A percentile compares a stretch with the other conserved stretches of the same genome.
Conservation (phyloP, 2,113 vertebrate genomes). For the Astur gentilis region DNA sequence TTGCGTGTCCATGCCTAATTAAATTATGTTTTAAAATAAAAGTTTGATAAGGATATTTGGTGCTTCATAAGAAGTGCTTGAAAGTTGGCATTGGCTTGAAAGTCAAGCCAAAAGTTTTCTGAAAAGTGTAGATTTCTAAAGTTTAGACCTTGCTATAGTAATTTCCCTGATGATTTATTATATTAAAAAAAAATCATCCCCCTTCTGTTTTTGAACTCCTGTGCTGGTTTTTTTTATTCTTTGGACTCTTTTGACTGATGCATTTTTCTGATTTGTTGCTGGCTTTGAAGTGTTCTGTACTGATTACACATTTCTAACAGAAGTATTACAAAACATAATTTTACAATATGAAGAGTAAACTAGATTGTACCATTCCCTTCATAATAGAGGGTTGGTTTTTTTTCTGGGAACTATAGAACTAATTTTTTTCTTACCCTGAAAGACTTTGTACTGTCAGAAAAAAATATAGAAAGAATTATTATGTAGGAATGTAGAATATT, state of each 20-base stretch:
- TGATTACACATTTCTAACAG: not conserved
- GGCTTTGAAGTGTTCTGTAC: not conserved
- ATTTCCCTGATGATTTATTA: not conserved
- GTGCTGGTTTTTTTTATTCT: rapidly evolving
- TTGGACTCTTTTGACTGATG: not conserved
- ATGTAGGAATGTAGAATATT: not conserved
- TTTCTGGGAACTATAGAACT: not conserved
- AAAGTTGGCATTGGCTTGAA: not conserved
- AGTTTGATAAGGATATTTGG: not conserved
- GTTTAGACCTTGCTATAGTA: not conserved
- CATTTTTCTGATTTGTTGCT: not conserved
- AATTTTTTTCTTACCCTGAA: not conserved
- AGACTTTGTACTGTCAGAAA: not conserved
- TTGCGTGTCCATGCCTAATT: rapidly evolving
- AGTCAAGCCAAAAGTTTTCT: not conserved
- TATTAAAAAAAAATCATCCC: too few relatives aligned
- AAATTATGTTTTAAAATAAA: not conserved
- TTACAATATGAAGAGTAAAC: not conserved
- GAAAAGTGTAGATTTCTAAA: not conserved
- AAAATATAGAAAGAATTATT: not conserved
- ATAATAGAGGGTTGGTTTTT: not conserved
- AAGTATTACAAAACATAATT: not conserved
- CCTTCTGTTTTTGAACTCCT: not conserved
- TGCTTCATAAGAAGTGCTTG: not conserved
- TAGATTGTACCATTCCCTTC: not conserved